Evolutionary conservation across 1,140 invertebrate species (phyloP).

Genomic region (Armadillidium nasatum): DNA sequence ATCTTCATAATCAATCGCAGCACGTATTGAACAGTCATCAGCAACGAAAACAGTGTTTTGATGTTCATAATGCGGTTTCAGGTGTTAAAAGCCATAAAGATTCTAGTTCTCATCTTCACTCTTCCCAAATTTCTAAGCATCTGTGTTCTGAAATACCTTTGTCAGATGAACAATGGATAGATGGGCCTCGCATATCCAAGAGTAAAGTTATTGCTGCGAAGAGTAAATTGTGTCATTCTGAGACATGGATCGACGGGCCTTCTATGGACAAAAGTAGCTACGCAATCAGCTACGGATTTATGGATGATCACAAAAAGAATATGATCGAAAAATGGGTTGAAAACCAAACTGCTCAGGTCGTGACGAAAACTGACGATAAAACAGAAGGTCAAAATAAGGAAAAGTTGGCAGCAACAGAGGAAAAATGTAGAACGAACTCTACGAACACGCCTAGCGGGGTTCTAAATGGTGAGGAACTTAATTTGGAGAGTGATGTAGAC

Average conservation of each 20-base stretch:
- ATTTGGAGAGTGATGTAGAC: slow-evolving; percentile 36
- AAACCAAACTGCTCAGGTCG: slow-evolving; percentile 59
- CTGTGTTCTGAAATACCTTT: slow-evolving; percentile 26
- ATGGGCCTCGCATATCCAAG: slow-evolving; percentile 81
- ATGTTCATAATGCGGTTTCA: background rate
- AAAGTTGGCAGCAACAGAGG: background rate
- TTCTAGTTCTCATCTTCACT: background rate
- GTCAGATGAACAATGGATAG: slow-evolving; percentile 90
- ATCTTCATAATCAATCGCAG: background rate
- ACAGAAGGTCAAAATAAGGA: background rate
- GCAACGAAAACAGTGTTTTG: background rate
- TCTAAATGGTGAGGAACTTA: background rate
- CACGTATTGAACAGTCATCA: background rate
- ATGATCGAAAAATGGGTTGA: slow-evolving; percentile 93
- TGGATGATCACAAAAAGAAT: slow-evolving; percentile 83
- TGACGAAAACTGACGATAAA: slow-evolving; percentile 17
- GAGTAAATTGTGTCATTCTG: slow-evolving; percentile 48
- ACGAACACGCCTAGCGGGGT: background rate
- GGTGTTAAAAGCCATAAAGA: background rate
- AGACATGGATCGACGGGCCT: slow-evolving; percentile 93
- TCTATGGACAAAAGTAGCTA: slow-evolving; percentile 27
- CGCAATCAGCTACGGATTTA: slow-evolving; percentile 59
- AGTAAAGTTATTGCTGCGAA: slow-evolving; percentile 46
- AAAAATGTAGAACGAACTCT: background rate
- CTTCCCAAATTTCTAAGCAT: background rate